Conservation (phyloP, 2,797 vertebrate species). For the Takifugu ocellatus region DNA sequence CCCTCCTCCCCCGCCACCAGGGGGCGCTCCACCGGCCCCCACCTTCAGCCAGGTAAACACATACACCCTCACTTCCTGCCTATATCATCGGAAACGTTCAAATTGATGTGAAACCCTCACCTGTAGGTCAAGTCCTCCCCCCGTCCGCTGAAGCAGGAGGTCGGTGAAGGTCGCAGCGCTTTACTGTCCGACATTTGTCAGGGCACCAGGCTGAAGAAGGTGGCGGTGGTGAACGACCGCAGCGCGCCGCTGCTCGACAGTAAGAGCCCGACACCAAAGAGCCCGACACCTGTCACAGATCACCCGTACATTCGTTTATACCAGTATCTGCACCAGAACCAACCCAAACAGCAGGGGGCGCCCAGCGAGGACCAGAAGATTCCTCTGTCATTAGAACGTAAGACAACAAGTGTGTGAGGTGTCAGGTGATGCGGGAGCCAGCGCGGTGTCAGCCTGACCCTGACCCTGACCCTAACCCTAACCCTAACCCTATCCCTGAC, state of each 20-base stretch:
- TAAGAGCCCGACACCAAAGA: slow-evolving; percentile 63
- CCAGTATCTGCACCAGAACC: slow-evolving; percentile 66
- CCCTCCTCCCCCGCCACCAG: slow-evolving; percentile 81
- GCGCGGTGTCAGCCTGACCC: slow-evolving; percentile 22
- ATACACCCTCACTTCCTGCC: not conserved
- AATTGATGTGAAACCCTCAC: not conserved
- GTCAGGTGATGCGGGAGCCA: slow-evolving; percentile 26
- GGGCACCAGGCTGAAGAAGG: slow-evolving; percentile 84
- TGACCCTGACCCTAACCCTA: too few relatives aligned
- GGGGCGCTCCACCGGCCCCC: slow-evolving; percentile 81
- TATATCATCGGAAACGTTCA: not conserved
- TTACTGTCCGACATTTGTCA: slow-evolving; percentile 89
- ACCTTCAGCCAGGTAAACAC: slow-evolving; percentile 80
- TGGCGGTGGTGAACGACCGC: slow-evolving; percentile 83
- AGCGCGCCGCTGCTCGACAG: slow-evolving; percentile 90
- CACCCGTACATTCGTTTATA: slow-evolving; percentile 73
- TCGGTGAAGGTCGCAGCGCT: slow-evolving; percentile 81
- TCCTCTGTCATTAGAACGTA: slow-evolving; percentile 40
- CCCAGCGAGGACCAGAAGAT: slow-evolving; percentile 37
- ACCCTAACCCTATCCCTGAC: too few relatives aligned
- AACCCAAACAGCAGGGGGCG: slow-evolving; percentile 44
- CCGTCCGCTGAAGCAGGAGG: slow-evolving; percentile 77
- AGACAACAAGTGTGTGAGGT: slow-evolving; percentile 24
- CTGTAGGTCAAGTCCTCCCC: not conserved
- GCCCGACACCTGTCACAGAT: slow-evolving; percentile 55